Evolutionary conservation across 2,797 vertebrate genomes (phyloP).

Genomic region (Neosilurus mollespiculum): DNA sequence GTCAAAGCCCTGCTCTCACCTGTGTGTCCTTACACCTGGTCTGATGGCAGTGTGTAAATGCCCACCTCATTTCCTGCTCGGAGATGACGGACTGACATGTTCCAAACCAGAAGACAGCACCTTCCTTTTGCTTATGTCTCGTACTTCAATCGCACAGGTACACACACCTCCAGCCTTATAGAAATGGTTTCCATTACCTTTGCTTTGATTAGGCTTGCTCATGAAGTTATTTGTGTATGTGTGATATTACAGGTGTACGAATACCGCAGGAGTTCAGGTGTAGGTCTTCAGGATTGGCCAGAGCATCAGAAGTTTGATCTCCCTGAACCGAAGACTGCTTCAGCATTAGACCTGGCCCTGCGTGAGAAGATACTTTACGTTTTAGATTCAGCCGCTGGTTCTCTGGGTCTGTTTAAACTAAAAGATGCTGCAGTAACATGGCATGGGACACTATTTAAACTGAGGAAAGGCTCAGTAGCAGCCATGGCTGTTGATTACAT

Average conservation of each 20-base stretch:
- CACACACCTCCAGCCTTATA: not conserved
- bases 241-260: slow-evolving; percentile 76
- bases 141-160: slow-evolving; percentile 80
- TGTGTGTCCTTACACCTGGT: slow-evolving; percentile 80
- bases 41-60: slow-evolving; percentile 79
- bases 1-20: slow-evolving; percentile 78
- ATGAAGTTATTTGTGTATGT: not conserved
- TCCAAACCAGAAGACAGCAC: slow-evolving; percentile 68
- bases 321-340: slow-evolving; percentile 67
- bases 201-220: not conserved
- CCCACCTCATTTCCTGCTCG: slow-evolving; percentile 71
- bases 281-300: slow-evolving; percentile 60
- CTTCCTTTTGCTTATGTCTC: slow-evolving; percentile 76
- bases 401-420: slow-evolving; percentile 73
- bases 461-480: slow-evolving; percentile 67
- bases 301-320: slow-evolving; percentile 65
- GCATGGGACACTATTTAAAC: slow-evolving; percentile 68
- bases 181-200: not conserved
- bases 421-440: slow-evolving; percentile 61
- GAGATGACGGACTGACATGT: slow-evolving; percentile 73
- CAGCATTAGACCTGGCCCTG: slow-evolving; percentile 76
- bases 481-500: slow-evolving; percentile 86
- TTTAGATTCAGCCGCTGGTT: slow-evolving; percentile 66
- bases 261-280: slow-evolving; percentile 66
- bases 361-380: slow-evolving; percentile 76